Evolutionary conservation across 2,888 invertebrate genomes (phyloP).

Genomic region (Microplitis manilae): DNA sequence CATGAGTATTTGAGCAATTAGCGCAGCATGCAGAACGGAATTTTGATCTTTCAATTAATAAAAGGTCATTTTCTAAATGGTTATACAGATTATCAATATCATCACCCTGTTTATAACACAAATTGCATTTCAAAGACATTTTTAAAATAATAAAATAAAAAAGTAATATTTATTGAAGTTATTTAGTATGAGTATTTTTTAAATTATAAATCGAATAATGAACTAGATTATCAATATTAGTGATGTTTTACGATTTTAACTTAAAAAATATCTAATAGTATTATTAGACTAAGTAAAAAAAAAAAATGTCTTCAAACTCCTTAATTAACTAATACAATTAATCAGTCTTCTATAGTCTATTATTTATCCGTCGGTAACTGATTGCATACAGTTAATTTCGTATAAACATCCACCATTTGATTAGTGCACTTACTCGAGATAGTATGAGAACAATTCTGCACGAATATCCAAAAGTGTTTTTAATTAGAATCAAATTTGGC

Average conservation of each 20-base stretch:
- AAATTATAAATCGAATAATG: no score
- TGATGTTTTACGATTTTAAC: no score
- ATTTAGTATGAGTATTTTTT: no score
- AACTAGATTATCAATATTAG: no score
- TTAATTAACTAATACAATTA: no score
- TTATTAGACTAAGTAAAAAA: no score
- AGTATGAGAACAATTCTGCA: conserved; percentile 20
- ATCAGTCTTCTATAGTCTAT: no score
- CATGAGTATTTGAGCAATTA: background rate
- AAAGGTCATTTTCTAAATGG: background rate
- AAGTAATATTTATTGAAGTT: no score
- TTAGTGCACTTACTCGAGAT: conserved; percentile 27
- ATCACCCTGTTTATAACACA: background rate
- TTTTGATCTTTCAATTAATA: background rate
- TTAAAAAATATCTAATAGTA: no score
- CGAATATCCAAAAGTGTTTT: conserved; percentile 16
- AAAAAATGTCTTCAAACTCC: no score
- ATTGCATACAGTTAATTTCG: background rate
- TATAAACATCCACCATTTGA: background rate
- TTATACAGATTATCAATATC: background rate
- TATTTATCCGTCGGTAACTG: no score
- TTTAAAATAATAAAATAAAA: background rate
- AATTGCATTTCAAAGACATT: background rate
- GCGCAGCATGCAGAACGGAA: background rate
- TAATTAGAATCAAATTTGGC: conserved; percentile 28